phyloP scores from a whole-genome alignment of 2,888 invertebrate species.

The Cheilosia variabilis region DNA sequence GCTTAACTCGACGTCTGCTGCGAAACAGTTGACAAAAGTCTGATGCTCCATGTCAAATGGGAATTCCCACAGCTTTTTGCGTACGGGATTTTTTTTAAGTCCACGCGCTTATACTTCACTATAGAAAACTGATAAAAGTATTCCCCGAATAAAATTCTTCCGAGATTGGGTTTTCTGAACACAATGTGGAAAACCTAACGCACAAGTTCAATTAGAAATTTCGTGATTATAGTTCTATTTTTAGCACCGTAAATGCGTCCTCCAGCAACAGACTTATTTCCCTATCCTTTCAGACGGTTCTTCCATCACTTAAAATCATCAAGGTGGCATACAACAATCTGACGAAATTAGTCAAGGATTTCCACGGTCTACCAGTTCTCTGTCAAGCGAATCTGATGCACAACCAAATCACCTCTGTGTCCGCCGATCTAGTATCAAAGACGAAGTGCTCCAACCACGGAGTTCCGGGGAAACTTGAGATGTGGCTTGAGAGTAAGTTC shows the following conservation, averaged over 20 bases:
- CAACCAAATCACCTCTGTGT: constrained; percentile 89
- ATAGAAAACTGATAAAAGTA: not conserved
- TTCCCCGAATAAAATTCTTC: not conserved
- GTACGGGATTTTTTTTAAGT: not conserved
- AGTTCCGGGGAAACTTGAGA: constrained; percentile 87
- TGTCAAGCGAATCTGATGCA: constrained; percentile 92
- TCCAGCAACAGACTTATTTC: not conserved
- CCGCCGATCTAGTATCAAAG: constrained; percentile 90
- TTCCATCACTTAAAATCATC: constrained; percentile 90
- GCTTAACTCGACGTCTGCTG: too few relatives aligned
- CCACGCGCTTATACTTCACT: not conserved
- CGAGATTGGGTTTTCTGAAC: not conserved
- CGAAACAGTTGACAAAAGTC: not conserved
- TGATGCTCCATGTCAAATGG: not conserved
- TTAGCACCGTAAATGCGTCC: not conserved
- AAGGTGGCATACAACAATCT: constrained; percentile 91
- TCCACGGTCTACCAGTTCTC: constrained; percentile 91
- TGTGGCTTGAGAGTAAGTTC: constrained; percentile 90
- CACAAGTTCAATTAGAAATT: not conserved
- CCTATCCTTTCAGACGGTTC: constrained; percentile 86
- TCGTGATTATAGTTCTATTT: not conserved
- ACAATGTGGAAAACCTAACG: not conserved
- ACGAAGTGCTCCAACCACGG: constrained; percentile 92
- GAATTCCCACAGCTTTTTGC: not conserved
- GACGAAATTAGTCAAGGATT: constrained; percentile 90